Evolutionary conservation across 2,797 vertebrate species (phyloP).

Genomic region (Myotis findleyi): DNA sequence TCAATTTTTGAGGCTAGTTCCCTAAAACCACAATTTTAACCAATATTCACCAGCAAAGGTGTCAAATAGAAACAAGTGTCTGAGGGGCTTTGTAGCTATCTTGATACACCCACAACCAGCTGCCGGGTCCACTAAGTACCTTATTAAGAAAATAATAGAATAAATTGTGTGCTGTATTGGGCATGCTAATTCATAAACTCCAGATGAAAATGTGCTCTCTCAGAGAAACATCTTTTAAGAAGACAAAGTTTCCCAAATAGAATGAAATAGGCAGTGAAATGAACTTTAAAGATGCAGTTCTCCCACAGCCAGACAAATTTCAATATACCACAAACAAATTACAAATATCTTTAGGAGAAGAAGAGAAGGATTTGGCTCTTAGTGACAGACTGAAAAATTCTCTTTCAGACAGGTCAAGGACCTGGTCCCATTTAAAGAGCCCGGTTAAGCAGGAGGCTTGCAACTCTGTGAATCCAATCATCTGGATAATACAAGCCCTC

Average conservation of each 20-base stretch:
- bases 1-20: conserved; percentile 42
- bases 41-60: background rate
- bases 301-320: conserved; percentile 50
- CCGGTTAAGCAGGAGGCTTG: conserved; percentile 50
- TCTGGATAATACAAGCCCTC: background rate
- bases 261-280: background rate
- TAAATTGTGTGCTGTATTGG: background rate
- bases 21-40: conserved; percentile 26
- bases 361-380: conserved; percentile 41
- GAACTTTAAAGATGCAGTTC: background rate
- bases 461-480: background rate
- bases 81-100: background rate
- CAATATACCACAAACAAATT: conserved; percentile 68
- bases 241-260: conserved; percentile 27
- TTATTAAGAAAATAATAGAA: conserved; percentile 53
- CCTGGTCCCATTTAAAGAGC: conserved; percentile 42
- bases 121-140: background rate
- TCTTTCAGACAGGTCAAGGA: conserved; percentile 55
- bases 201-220: background rate
- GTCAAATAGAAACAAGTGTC: background rate
- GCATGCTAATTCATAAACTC: background rate
- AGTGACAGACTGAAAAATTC: conserved; percentile 54
- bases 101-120: background rate
- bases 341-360: conserved; percentile 53
- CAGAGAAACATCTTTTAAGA: background rate